Conservation (phyloP, 2,113 vertebrate genomes). For the Paratilapia polleni region DNA sequence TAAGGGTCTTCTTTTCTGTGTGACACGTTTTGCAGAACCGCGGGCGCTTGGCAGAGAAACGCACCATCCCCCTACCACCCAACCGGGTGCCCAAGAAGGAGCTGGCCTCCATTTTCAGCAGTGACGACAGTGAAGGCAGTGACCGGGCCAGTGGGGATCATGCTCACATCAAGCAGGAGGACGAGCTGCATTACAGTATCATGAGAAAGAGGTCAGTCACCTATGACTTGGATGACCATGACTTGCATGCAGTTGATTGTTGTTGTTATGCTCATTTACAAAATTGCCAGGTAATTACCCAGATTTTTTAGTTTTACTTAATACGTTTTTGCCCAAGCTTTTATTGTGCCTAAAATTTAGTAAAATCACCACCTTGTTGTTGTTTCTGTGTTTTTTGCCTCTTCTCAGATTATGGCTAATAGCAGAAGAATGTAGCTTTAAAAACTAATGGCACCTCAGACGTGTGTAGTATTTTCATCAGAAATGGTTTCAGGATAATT, state of each 20-base stretch:
- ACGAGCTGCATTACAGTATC: slow-evolving; percentile 89
- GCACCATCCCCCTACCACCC: slow-evolving; percentile 89
- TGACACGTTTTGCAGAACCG: slow-evolving; percentile 86
- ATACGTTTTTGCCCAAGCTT: not conserved
- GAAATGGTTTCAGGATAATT: slow-evolving; percentile 31
- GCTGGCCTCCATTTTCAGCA: slow-evolving; percentile 87
- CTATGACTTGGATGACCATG: not conserved
- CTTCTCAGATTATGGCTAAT: not conserved
- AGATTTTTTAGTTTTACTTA: not conserved
- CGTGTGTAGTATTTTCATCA: not conserved
- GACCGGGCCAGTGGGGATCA: slow-evolving; percentile 86
- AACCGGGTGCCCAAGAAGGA: slow-evolving; percentile 91
- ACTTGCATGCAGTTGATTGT: not conserved
- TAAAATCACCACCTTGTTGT: no score
- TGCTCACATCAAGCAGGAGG: slow-evolving; percentile 91
- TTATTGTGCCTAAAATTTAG: accelerated
- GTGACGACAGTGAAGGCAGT: slow-evolving; percentile 90
- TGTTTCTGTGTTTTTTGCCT: not conserved
- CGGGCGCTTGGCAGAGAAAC: slow-evolving; percentile 96
- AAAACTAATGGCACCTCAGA: not conserved
- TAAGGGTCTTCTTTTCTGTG: slow-evolving; percentile 37
- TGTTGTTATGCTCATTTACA: not conserved
- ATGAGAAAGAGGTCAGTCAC: slow-evolving; percentile 95
- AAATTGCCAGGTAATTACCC: not conserved
- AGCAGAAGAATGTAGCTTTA: not conserved